phyloP scores from a whole-genome alignment of 2,888 invertebrate genomes.

The Lordiphosa andalusiaca region DNA sequence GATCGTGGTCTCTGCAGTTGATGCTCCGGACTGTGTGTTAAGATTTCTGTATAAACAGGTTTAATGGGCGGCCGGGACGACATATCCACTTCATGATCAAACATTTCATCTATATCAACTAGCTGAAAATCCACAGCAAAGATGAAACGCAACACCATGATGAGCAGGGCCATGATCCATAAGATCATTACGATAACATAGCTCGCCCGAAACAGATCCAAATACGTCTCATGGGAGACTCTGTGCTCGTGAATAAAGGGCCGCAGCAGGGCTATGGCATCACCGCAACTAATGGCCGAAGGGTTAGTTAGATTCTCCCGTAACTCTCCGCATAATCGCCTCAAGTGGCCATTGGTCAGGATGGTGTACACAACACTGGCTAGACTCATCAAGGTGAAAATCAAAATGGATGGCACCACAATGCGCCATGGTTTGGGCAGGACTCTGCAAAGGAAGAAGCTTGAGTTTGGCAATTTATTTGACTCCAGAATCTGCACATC shows the following conservation, averaged over 20 bases:
- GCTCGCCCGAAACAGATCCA: slow-evolving; percentile 65
- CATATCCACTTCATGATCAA: slow-evolving; percentile 34
- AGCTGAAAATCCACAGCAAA: slow-evolving; percentile 76
- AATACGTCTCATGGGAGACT: slow-evolving; percentile 64
- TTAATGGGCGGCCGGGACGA: slow-evolving; percentile 21
- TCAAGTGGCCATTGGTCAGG: slow-evolving; percentile 66
- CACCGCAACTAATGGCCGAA: slow-evolving; percentile 69
- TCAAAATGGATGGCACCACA: slow-evolving; percentile 74
- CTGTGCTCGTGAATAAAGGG: slow-evolving; percentile 67
- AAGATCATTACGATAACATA: slow-evolving; percentile 65
- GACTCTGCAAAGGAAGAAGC: slow-evolving; percentile 51
- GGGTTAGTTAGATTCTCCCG: slow-evolving; percentile 65
- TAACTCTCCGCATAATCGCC: slow-evolving; percentile 63
- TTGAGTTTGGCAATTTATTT: neutral
- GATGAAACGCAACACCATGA: slow-evolving; percentile 72
- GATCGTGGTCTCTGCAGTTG: slow-evolving; percentile 56
- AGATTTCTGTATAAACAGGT: slow-evolving; percentile 53
- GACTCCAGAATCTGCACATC: neutral
- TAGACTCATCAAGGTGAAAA: slow-evolving; percentile 74
- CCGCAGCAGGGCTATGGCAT: slow-evolving; percentile 72
- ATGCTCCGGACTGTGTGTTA: slow-evolving; percentile 58
- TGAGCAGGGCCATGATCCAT: slow-evolving; percentile 70
- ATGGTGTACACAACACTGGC: slow-evolving; percentile 63
- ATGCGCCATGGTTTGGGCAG: slow-evolving; percentile 79
- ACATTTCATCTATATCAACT: slow-evolving; percentile 69